Evolutionary conservation across 2,113 vertebrate species (phyloP).

Genomic region (Clarias magur): DNA sequence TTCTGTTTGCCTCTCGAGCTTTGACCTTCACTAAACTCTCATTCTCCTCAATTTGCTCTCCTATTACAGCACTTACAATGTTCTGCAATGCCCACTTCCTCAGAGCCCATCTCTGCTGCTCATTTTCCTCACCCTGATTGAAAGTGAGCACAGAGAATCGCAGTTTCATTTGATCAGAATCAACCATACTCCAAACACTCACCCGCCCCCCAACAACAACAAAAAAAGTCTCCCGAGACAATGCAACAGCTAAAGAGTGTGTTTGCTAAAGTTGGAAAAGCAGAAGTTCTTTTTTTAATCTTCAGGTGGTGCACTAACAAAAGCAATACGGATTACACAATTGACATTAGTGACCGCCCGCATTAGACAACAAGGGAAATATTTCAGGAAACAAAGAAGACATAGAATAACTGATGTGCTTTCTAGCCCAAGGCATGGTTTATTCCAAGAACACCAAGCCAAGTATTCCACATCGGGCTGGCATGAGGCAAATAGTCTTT

Average conservation of each 20-base stretch:
- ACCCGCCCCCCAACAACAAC: not conserved
- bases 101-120: conserved; percentile 24
- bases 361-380: conserved; percentile 18
- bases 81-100: conserved; percentile 47
- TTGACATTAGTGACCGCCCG: conserved; percentile 14
- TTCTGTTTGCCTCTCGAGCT: conserved; percentile 47
- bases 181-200: no score
- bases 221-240: not conserved
- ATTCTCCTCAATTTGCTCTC: conserved; percentile 52
- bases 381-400: conserved; percentile 4
- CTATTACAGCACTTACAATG: conserved; percentile 51
- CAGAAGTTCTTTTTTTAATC: not conserved
- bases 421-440: not conserved
- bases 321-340: not conserved
- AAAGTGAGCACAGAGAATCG: conserved; percentile 43
- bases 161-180: conserved; percentile 38
- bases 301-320: not conserved
- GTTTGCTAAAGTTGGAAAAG: conserved; percentile 38
- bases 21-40: conserved; percentile 55
- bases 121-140: conserved; percentile 48
- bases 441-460: conserved; percentile 64
- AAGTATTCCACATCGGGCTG: conserved; percentile 54
- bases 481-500: not conserved
- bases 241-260: not conserved
- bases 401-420: not conserved